Conservation (phyloP, 2,113 vertebrate genomes). For the Macrotus californicus region DNA sequence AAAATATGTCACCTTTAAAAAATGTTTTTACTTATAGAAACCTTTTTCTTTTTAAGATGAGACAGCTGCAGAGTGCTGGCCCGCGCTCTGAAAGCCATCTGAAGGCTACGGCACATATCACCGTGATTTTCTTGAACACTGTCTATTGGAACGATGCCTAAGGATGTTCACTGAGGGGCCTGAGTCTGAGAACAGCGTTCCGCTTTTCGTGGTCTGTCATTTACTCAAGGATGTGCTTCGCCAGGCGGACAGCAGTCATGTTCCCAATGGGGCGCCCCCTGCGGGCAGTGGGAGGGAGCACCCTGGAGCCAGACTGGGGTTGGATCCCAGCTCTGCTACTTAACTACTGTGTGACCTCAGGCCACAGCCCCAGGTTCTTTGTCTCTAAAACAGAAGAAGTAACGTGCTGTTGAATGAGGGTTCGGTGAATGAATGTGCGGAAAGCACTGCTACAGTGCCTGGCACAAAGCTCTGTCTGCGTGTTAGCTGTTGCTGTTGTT, state of each 20-base stretch:
- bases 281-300: background rate
- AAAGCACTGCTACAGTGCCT: too few species aligned
- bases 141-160: background rate
- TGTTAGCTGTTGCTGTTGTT: background rate
- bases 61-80: background rate
- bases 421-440: too few species aligned
- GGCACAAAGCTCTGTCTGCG: background rate
- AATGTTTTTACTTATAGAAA: background rate
- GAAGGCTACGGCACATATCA: background rate
- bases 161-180: background rate
- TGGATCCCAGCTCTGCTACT: background rate
- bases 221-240: background rate
- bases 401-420: background rate
- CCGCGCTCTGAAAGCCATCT: background rate
- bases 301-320: background rate
- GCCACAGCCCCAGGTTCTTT: background rate
- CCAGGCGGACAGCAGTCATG: fast-evolving
- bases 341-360: background rate
- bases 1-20: background rate
- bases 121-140: background rate
- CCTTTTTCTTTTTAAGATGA: background rate
- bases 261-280: fast-evolving
- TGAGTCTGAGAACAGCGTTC: background rate
- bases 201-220: background rate
- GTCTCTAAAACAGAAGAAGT: background rate